Evolutionary conservation across 2,888 invertebrate genomes (phyloP), one percentile per base, ranked within the genome.

Genomic region (Colletes collaris): DNA sequence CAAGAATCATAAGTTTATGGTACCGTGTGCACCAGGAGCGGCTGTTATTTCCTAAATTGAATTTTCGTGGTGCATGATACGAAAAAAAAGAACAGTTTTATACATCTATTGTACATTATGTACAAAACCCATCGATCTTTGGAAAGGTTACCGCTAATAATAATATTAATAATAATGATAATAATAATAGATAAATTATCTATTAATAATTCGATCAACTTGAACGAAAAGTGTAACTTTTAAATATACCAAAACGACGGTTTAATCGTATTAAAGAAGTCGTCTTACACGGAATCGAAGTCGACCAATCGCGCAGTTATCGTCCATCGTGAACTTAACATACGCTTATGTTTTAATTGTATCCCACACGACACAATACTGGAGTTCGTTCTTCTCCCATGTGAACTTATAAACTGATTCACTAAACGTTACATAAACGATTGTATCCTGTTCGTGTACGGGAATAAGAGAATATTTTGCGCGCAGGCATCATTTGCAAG

Each of bases 81-180:
- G 44, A 63, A 53, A 27, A 63, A 53, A 27, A 44, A 19, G 40
- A 16, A 68, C 58, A 62, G 35, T 76, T 73, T 69, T 82, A 71
- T 75, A 58, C 55, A 73, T 73, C 65, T 35, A 7, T 52, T 81
- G 81, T 81, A 75, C 82, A 82, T 82, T 82, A 40, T 82, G 82
- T 82, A 82, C 82, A 82, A 82, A 82, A 71, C 13, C 63, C 59
- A 65, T 81, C 49, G 40, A 75, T 62, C 62, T 74, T 72, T 50
- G 75, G 67, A 49, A 72, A 78, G 27, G 63, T 67, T 75, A 82
- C 40, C 68, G 55, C 56, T 74, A 66, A 68, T 60, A 64, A 53
- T 53, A 63, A 64, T 63, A 27, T 35, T 60, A 35, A 60, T 46
- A 50, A 58, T 50, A 67, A 62, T 46, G 19, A 19, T 66, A 40